Conservation (phyloP, 2,113 vertebrate species). For the Lepisosteus osseus region DNA sequence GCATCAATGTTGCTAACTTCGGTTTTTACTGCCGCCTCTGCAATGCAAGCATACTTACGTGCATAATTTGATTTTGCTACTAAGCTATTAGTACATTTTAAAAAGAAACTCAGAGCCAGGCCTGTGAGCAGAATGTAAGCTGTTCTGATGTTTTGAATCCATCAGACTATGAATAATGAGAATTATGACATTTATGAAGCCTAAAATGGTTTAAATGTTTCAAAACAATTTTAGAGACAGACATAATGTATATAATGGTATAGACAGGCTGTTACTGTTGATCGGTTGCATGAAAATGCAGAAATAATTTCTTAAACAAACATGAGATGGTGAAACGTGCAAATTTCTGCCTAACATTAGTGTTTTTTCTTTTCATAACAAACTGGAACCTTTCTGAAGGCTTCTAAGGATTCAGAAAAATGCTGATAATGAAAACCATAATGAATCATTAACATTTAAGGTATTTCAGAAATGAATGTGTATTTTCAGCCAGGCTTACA, state of each 20-base stretch:
- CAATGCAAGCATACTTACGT: constrained; percentile 86
- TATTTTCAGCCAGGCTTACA: neutral
- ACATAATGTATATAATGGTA: constrained; percentile 30
- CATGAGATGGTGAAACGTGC: constrained; percentile 8
- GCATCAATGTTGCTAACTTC: constrained; percentile 83
- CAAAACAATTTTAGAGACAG: constrained; percentile 35
- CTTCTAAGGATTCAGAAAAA: neutral
- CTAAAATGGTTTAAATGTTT: constrained; percentile 40
- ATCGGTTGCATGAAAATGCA: constrained; percentile 24
- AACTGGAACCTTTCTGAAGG: neutral
- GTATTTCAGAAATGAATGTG: constrained; percentile 3
- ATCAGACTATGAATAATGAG: constrained; percentile 83
- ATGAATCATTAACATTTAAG: constrained; percentile 5
- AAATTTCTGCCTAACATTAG: constrained; percentile 1
- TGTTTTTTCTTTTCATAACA: neutral
- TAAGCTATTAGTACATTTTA: constrained; percentile 86
- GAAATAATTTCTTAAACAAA: constrained; percentile 33
- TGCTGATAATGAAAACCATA: constrained; percentile 10
- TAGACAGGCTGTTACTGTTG: constrained; percentile 31
- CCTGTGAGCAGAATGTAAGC: constrained; percentile 77
- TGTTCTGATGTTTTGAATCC: constrained; percentile 77
- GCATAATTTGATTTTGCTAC: constrained; percentile 89
- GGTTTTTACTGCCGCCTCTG: constrained; percentile 79
- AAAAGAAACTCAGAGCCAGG: constrained; percentile 79
- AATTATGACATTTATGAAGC: constrained; percentile 40